Base-by-base conservation (phyloP, 1,140 invertebrate genomes). In the Drosophila melanica region DNA sequence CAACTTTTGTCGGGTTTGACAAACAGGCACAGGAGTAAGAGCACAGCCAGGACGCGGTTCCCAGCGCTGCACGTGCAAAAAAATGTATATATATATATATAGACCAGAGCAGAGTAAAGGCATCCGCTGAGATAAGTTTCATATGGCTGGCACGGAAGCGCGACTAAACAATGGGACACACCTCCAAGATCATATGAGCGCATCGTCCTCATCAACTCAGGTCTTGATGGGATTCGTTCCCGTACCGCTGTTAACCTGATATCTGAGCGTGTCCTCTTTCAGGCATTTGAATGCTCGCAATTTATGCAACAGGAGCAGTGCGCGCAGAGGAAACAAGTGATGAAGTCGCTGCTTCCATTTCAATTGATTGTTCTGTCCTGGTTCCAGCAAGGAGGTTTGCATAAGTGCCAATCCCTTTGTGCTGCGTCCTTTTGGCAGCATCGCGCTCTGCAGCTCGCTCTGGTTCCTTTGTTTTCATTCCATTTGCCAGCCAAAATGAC, bases 301-400 rank as follows among this genome's bases (percentile, higher is more conserved):
- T 82, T 84, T 74, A 77, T 87, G 82, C 82, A 87, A 89, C 82
- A 89, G 82, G 79, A 87, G 79, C 63, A n/a, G 81, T 55, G 47
- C 39, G 35, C 57, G 63, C 67, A 89, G 69, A 76, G 79, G 79
- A 90, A 90, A 91, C 90, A 91, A 91, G 90, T 91, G 90, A 91
- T 91, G 90, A 91, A 91, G 90, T 91, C 90, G 90, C 75, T 91
- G 90, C 81, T 90, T 86, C 70, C 84, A 82, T 91, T 79, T 79
- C 81, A 72, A 75, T 80, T 85, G 84, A 87, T 82, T 87, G 84
- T 82, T 87, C 20, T 79, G 76, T 81, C 74, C 79, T 81, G 71
- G 45, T 64, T 45, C 18, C 57, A 58, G 60, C 35, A 65, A 47
- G 39, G 55, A 58, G 60, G 59, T 62, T 86, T 81, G 82, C 78